A percentile compares a stretch with the other conserved stretches of the same genome.
Evolutionary conservation across 2,113 vertebrate genomes (phyloP).

Genomic region (Illadopsis cleaveri): DNA sequence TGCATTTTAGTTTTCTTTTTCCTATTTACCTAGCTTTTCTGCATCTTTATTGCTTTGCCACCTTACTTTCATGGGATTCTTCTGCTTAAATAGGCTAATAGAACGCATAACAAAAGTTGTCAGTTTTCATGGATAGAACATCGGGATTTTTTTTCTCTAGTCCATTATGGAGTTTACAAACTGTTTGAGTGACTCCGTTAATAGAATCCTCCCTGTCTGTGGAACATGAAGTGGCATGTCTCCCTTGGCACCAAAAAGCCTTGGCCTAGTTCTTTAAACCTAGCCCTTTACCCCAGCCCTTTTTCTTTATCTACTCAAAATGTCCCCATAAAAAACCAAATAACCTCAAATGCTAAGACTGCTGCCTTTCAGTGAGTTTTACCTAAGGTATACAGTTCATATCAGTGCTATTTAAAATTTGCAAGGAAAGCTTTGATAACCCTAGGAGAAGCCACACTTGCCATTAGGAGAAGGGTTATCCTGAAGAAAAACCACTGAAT

Average conservation of each 20-base stretch:
- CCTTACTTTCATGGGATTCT: not conserved
- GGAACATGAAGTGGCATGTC: not conserved
- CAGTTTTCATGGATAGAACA: not conserved
- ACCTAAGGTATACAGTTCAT: not conserved
- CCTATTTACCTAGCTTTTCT: not conserved
- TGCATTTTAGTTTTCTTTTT: not conserved
- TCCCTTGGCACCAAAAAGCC: not conserved
- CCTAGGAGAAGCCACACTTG: conserved; percentile 25
- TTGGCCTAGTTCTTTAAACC: not conserved
- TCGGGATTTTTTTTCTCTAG: not conserved
- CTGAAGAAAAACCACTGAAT: not conserved
- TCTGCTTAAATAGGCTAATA: not conserved
- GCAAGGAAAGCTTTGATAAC: not conserved
- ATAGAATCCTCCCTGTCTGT: accelerated
- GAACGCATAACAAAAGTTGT: not conserved
- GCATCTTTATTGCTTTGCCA: not conserved
- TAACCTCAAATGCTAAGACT: not conserved
- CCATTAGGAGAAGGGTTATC: not conserved
- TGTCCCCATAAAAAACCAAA: not conserved
- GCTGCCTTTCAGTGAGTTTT: not conserved
- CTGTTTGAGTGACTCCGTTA: not conserved
- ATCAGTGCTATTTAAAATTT: not conserved
- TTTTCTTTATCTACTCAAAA: not conserved
- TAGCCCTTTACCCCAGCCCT: not conserved
- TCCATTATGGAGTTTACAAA: not conserved